Evolutionary conservation across 2,113 vertebrate species (phyloP), one percentile per base, ranked within the genome.

Genomic region (Zapornia atra): DNA sequence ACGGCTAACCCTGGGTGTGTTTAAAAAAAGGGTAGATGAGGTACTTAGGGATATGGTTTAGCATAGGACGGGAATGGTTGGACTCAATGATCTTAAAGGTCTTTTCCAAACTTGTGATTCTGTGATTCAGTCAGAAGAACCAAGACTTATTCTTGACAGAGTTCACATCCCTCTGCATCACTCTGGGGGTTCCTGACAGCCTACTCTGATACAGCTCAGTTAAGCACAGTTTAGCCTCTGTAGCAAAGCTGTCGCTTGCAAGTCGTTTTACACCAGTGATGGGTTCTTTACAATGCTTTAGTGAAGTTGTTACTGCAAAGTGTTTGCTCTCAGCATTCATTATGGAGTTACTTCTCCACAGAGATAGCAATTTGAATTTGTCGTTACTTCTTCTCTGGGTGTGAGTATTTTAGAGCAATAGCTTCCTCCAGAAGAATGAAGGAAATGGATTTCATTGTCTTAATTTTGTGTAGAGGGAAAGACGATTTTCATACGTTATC

Each of bases 331-430:
- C 86, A 33, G 80, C 73, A 34, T 79, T 95, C 73, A 28, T 86
- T 85, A 65, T 50, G 44, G 84, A 89, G 91, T 92, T 93, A 65
- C 46, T 57, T 95, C 51, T 88, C 88, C 63, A 44, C 44, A 72
- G 91, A 94, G 69, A 90, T 93, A 92, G 73, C 80, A 57, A 69
- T 88, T 94, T 77, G 80, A 86, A 89, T 94, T 89, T 94, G 77
- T 77, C 38, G 11, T 93, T 92, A 54, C 90, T 82, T 94, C 92
- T 92, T 72, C 36, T 84, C 40, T 82, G 36, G 46, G 13, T 82
- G 69, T 92, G 94, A 94, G 88, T 94, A 73, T 95, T 92, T 94
- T 82, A 88, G 38, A 86, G 54, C 88, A 87, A 6, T 89, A 69
- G 61, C 86, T 91, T 92, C 72, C 6, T 89, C 44, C 48, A 70